phyloP scores from a whole-genome alignment of 2,888 invertebrate species.

The Macaria notata region DNA sequence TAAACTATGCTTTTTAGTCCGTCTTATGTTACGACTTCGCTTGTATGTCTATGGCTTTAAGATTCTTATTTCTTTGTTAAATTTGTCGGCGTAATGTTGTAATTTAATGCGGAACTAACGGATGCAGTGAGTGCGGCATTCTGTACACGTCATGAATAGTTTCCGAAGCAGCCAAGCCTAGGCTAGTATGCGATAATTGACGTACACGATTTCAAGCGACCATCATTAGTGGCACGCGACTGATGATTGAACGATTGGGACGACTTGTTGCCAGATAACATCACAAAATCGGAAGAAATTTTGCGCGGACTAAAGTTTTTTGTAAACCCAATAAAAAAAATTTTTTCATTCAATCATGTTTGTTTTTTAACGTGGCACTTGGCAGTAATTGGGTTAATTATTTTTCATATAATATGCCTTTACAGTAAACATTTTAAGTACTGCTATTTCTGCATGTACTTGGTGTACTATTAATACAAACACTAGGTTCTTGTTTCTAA shows the following conservation, averaged over 20 bases:
- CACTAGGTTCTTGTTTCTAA: neutral
- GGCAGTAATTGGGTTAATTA: no score
- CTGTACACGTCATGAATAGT: constrained; percentile 61
- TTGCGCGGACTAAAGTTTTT: no score
- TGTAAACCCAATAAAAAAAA: no score
- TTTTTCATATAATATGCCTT: no score
- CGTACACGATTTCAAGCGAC: constrained; percentile 39
- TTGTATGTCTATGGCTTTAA: constrained; percentile 31
- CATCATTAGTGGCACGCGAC: constrained; percentile 50
- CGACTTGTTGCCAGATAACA: neutral
- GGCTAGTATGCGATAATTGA: constrained; percentile 61
- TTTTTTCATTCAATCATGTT: no score
- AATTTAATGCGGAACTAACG: constrained; percentile 65
- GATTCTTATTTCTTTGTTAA: constrained; percentile 34
- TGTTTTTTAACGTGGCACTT: no score
- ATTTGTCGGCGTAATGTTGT: constrained; percentile 30
- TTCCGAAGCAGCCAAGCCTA: constrained; percentile 65
- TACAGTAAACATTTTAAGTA: no score
- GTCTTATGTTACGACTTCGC: neutral
- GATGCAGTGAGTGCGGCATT: constrained; percentile 62
- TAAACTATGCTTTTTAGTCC: constrained; percentile 18
- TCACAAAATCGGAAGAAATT: no score
- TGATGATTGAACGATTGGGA: neutral
- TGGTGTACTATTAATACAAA: no score
- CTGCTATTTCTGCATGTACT: no score